A percentile compares a stretch with the other conserved stretches of the same genome.
phyloP scores from a whole-genome alignment of 2,113 vertebrate genomes.

The Phalacrocorax aristotelis region DNA sequence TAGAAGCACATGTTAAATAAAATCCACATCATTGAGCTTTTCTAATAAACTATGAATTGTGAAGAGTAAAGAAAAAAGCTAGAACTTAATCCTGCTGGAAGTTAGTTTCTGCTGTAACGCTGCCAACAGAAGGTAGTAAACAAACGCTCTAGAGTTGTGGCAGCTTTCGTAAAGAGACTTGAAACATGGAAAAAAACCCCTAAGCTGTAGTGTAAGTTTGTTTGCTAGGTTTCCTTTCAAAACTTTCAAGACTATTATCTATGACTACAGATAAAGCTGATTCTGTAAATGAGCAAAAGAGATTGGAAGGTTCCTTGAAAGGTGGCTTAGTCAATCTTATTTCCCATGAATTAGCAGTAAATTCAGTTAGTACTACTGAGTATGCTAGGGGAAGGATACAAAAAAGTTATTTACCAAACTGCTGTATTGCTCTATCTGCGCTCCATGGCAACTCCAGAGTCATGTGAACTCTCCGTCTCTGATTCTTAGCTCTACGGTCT shows the following conservation, averaged over 20 bases:
- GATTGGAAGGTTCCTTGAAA: neutral
- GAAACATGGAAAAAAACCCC: no score
- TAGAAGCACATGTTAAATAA: neutral
- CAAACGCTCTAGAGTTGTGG: neutral
- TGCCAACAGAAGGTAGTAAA: neutral
- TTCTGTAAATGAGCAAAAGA: neutral
- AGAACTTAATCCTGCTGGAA: neutral
- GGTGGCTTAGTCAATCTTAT: neutral
- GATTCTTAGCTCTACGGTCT: slow-evolving; percentile 94
- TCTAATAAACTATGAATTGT: neutral
- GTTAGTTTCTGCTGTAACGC: neutral
- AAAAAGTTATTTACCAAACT: slow-evolving; percentile 83
- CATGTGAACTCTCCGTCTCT: slow-evolving; percentile 95
- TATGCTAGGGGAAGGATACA: neutral
- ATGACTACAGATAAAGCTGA: neutral
- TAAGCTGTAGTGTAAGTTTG: neutral
- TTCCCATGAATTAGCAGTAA: neutral
- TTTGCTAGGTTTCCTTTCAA: neutral
- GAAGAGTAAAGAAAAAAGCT: neutral
- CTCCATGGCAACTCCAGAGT: slow-evolving; percentile 97
- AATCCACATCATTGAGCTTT: neutral
- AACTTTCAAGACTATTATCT: neutral
- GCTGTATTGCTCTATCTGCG: slow-evolving; percentile 95
- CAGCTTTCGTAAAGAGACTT: neutral
- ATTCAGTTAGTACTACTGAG: neutral